These are phyloP conservation scores for Poecilia gillii DNA, from an alignment of 2,797 vertebrate species.

Conservation along the genomic window DNA sequence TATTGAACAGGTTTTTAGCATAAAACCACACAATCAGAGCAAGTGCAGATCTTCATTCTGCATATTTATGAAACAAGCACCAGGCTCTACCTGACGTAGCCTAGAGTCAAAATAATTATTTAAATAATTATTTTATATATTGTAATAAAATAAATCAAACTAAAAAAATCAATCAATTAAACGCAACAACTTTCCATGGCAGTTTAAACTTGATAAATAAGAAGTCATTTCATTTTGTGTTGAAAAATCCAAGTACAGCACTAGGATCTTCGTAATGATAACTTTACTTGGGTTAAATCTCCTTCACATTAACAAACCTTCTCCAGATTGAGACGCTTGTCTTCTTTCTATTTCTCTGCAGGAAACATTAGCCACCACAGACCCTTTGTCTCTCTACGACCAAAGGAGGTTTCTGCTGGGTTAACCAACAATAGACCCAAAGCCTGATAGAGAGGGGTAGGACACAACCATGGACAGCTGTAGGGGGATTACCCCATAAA, in stretches of 20 bases:
- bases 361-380: constrained; percentile 20
- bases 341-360: constrained; percentile 31
- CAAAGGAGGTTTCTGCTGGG: constrained; percentile 35
- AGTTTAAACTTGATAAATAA: neutral
- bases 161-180: neutral
- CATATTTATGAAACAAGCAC: neutral
- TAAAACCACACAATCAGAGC: neutral
- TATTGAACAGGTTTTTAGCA: neutral
- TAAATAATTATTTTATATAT: neutral
- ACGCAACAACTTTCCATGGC: neutral
- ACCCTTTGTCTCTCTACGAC: constrained; percentile 44
- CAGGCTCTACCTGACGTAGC: neutral
- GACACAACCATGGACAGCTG: constrained; percentile 69
- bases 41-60: neutral
- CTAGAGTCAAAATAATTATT: neutral
- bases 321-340: constrained; percentile 62
- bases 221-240: neutral
- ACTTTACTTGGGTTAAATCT: constrained; percentile 22
- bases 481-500: constrained; percentile 66
- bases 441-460: constrained; percentile 14
- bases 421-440: neutral
- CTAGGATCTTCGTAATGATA: constrained; percentile 24
- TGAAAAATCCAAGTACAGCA: neutral
- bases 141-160: neutral
- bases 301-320: constrained; percentile 33